Base-by-base conservation (phyloP, 1,140 invertebrate genomes). In the Galleria mellonella region DNA sequence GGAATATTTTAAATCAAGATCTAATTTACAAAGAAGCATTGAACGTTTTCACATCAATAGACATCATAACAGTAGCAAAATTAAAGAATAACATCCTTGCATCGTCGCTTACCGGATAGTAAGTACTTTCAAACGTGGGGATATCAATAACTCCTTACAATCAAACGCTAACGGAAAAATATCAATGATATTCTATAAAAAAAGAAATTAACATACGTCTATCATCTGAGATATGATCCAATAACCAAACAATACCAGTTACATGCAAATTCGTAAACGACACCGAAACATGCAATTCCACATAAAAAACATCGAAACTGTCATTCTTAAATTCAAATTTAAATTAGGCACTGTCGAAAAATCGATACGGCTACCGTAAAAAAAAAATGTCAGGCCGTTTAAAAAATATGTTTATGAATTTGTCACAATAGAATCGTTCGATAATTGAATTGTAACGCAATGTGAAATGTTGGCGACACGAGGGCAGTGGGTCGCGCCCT, bases 361-460 rank as follows among this genome's bases (percentile, higher is more conserved):
- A 73, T 59, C 53, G 54, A 65, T 59, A 66, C 67, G 60, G 69
- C 72, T 46, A 74, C 62, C 71, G 63, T n/a, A n/a, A n/a, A n/a
- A n/a, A n/a, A 63, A 62, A 66, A 65, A 72, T 66, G 45, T 43
- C 51, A 54, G 51, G 52, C 41, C 65, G 49, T 69, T 67, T 61
- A 65, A 70, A 60, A 72, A 70, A 55, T 50, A 59, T 58, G 55
- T 71, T 69, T 62, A 75, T 77, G 73, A 81, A 73, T 74, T 63
- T 59, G 35, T 44, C 53, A 73, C 65, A 73, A 81, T 62, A 48
- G 45, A 47, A 46, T 58, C 47, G 57, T 75, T 76, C 70, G 59
- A 76, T 77, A 78, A 79, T 78, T 76, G 74, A 81, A 83, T 76
- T 74, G 74, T 83, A 59, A 70, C 56, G 54, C 72, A 60, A 55